phyloP scores from a whole-genome alignment of 92 coral and sea anemone genomes.

The Palythoa caribaeorum region DNA sequence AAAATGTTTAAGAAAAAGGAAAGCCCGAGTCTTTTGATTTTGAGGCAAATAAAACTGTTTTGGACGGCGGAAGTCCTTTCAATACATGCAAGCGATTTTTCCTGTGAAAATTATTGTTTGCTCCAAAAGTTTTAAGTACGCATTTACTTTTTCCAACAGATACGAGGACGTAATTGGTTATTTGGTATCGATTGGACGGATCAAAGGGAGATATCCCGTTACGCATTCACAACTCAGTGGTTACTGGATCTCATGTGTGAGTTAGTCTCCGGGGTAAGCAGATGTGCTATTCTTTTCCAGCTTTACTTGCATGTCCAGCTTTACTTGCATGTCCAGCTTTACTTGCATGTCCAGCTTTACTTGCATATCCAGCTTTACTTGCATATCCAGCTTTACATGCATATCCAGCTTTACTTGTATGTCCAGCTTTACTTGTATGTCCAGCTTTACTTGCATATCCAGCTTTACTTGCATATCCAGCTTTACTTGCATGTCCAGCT shows the following conservation, averaged over 20 bases:
- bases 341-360: neutral
- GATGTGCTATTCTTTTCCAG: neutral
- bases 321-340: neutral
- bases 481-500: no score
- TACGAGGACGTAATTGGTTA: slow-evolving; percentile 51
- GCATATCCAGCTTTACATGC: no score
- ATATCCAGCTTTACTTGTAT: no score
- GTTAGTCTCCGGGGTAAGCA: slow-evolving; percentile 71
- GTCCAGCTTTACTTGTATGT: no score
- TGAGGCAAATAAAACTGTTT: no score
- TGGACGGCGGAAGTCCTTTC: no score
- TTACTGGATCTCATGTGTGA: slow-evolving; percentile 78
- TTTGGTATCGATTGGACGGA: slow-evolving; percentile 56
- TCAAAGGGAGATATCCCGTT: slow-evolving; percentile 42
- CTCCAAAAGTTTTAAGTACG: neutral
- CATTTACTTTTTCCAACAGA: slow-evolving; percentile 25
- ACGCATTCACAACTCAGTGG: slow-evolving; percentile 72
- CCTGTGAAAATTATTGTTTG: neutral
- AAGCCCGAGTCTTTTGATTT: no score
- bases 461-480: no score
- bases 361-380: neutral
- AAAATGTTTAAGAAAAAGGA: no score
- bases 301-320: neutral
- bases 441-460: no score
- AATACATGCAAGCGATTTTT: no score